A percentile compares a stretch with the other conserved stretches of the same genome.
phyloP scores from a whole-genome alignment of 2,888 invertebrate species.

The Apamea sordens region DNA sequence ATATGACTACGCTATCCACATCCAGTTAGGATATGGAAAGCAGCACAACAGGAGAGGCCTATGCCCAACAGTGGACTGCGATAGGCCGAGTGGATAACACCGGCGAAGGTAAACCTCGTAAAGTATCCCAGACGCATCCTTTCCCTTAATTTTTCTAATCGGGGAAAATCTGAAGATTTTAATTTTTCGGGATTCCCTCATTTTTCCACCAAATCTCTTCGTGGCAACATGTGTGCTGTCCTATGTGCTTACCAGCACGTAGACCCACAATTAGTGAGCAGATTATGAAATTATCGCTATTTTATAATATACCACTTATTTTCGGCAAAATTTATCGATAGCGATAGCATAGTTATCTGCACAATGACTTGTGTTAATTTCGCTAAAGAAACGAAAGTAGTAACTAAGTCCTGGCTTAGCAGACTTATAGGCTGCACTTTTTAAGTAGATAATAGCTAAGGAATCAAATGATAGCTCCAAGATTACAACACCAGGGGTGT shows the following conservation, averaged over 20 bases:
- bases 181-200: neutral
- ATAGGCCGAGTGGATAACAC: neutral
- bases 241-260: conserved; percentile 66
- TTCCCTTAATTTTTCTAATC: neutral
- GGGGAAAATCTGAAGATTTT: neutral
- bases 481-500: neutral
- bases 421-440: conserved; percentile 22
- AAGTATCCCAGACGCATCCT: too few relatives aligned
- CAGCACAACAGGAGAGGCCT: too few relatives aligned
- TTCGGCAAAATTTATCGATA: conserved; percentile 53
- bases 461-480: neutral
- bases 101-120: neutral
- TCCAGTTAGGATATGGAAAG: neutral
- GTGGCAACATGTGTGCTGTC: conserved; percentile 15
- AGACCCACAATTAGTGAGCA: conserved; percentile 48
- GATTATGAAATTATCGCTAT: conserved; percentile 58
- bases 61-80: neutral
- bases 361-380: conserved; percentile 26
- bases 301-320: conserved; percentile 58
- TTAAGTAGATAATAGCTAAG: too few relatives aligned
- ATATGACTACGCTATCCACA: too few relatives aligned
- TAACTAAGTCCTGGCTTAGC: conserved; percentile 4
- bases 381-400: conserved; percentile 10
- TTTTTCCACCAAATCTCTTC: neutral
- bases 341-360: conserved; percentile 9